Base-by-base conservation (phyloP, 1,140 invertebrate genomes). In the Cepaea nemoralis region DNA sequence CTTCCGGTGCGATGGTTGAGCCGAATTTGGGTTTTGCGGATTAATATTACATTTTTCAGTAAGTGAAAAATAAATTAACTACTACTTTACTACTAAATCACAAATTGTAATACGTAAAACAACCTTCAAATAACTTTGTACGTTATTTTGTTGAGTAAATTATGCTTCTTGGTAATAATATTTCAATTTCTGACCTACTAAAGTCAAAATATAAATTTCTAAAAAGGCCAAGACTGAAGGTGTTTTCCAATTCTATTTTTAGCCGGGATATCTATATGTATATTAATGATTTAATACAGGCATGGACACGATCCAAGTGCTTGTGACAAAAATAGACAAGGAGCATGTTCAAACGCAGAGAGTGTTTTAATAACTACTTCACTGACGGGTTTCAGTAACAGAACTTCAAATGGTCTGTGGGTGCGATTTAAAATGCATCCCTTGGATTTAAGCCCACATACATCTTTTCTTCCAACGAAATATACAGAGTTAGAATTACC, bases 391-490 rank as follows among this genome's bases (percentile, higher is more conserved):
- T 27, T 37, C 48, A 31, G 27, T 37, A 35, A n/a, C 70, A 74
- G 16, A 74, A 66, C n/a, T 63, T 63, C n/a, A 19, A 10, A 27
- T 14, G n/a, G 22, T 24, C 2, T 55, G 14, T 55, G 16, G 33
- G 16, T 27, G 35, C 40, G 6, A 33, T 76, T 80, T 74, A 84
- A 82, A 48, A 85, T 85, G 84, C 84, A 85, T 73, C 84, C 84
- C 16, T 42, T 85, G 31, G 80, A 81, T 77, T 80, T 79, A 63
- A 82, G 80, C 67, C 63, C 80, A 5, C 35, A 37, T 40, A 80
- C 67, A 45, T 69, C 59, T 33, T 31, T 35, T 63, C 50, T 66
- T 59, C 45, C 75, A 37, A 19, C 50, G 39, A 77, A 59, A 5
- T 75, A 8, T 40, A 0, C 16, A 22, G 16, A 45, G 12, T 40